phyloP scores from a whole-genome alignment of 2,888 invertebrate species.

The Onchidella celtica region DNA sequence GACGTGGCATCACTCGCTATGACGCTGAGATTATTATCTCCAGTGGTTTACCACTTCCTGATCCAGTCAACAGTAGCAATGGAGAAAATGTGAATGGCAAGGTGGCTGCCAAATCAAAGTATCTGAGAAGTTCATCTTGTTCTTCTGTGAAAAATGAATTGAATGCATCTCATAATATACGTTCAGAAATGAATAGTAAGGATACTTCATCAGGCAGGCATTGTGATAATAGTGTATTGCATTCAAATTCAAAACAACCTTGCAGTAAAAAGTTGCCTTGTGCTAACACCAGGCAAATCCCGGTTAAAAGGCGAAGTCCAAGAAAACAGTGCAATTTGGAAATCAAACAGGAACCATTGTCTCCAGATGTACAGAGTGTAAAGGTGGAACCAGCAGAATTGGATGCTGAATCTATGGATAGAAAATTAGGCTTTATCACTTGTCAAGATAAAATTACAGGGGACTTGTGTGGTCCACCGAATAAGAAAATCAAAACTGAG shows the following conservation, averaged over 20 bases:
- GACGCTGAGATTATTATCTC: constrained; percentile 78
- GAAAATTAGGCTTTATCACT: constrained; percentile 19
- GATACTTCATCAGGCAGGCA: neutral
- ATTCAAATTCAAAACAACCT: neutral
- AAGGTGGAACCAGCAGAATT: constrained; percentile 35
- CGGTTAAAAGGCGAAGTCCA: constrained; percentile 56
- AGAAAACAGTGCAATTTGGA: constrained; percentile 38
- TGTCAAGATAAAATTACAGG: neutral
- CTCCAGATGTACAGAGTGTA: neutral
- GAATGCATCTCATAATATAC: neutral
- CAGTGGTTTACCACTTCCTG: constrained; percentile 44
- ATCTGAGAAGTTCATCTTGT: constrained; percentile 25
- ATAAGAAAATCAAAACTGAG: constrained; percentile 22
- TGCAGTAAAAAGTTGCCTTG: constrained; percentile 22
- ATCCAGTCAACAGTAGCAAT: constrained; percentile 9
- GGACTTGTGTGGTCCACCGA: neutral
- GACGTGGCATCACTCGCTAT: constrained; percentile 77
- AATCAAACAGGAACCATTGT: neutral
- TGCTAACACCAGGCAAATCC: neutral
- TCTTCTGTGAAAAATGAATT: constrained; percentile 17
- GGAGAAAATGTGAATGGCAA: neutral
- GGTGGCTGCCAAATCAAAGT: constrained; percentile 14
- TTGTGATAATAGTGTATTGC: neutral
- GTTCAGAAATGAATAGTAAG: neutral
- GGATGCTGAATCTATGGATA: constrained; percentile 8